A percentile compares a stretch with the other conserved stretches of the same genome.
phyloP scores from a whole-genome alignment of 2,113 vertebrate species.

The Pterocles orientalis region DNA sequence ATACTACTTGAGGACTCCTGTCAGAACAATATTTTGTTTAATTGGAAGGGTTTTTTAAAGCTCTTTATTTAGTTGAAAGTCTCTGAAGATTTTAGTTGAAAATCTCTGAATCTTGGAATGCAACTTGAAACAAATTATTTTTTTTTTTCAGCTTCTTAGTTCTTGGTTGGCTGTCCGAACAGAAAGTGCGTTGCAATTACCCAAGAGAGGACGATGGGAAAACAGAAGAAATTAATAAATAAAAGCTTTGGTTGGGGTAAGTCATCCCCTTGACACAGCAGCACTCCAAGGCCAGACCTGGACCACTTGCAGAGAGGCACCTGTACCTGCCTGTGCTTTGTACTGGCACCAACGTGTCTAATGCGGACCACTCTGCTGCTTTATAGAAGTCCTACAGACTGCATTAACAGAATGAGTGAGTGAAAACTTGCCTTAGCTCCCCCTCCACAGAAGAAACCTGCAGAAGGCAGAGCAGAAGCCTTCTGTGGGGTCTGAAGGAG shows the following conservation, averaged over 20 bases:
- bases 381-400: not conserved
- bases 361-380: not conserved
- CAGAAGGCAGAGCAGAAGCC: not conserved
- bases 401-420: not conserved
- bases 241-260: not conserved
- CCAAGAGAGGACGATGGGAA: not conserved
- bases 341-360: not conserved
- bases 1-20: not conserved
- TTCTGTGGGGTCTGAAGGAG: not conserved
- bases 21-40: slow-evolving; percentile 17
- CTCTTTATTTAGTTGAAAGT: not conserved
- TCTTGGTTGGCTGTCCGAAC: not conserved
- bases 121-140: not conserved
- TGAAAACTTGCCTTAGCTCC: not conserved
- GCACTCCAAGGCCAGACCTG: not conserved
- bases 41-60: not conserved
- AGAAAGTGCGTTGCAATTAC: not conserved
- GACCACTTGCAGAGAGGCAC: not conserved
- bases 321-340: not conserved
- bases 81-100: not conserved
- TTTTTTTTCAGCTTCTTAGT: not conserved
- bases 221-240: not conserved
- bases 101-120: not conserved
- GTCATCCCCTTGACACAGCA: not conserved
- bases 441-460: not conserved